Conservation (phyloP, 53 echinoderm and acorn worm species). For the Luidia sarsii region DNA sequence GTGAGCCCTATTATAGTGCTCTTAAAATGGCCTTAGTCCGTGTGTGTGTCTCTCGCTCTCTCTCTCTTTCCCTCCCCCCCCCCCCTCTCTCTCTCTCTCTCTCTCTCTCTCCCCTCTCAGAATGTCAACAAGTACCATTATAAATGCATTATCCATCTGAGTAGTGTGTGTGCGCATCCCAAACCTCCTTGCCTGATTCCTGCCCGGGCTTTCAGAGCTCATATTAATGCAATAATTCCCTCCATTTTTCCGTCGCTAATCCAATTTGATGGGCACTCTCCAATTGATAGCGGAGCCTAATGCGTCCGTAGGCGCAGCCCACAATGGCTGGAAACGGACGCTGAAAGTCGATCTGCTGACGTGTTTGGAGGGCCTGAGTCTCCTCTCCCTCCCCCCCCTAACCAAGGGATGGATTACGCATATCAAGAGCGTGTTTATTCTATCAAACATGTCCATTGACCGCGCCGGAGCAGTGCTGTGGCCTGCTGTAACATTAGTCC, state of each 20-base stretch:
- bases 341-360: constrained; percentile 60
- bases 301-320: constrained; percentile 58
- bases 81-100: too few species aligned
- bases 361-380: constrained; percentile 52
- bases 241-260: constrained; percentile 62
- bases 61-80: too few species aligned
- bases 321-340: constrained; percentile 59
- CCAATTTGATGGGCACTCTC: constrained; percentile 62
- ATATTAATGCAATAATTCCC: constrained; percentile 62
- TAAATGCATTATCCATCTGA: constrained; percentile 48
- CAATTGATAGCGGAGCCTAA: constrained; percentile 59
- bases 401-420: constrained; percentile 52
- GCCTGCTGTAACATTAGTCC: constrained; percentile 59
- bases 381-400: too few species aligned
- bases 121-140: constrained; percentile 57
- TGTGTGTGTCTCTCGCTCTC: too few species aligned
- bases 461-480: constrained; percentile 50
- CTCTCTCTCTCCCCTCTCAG: too few species aligned
- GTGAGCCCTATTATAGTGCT: too few species aligned
- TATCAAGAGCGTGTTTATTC: constrained; percentile 62
- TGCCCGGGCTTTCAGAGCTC: constrained; percentile 53
- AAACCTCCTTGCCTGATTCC: constrained; percentile 37
- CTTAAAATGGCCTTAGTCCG: too few species aligned
- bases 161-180: constrained; percentile 49
- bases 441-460: constrained; percentile 63